These are phyloP conservation scores for Remorina albescens DNA, from an alignment of 2,797 vertebrate species.

Conservation along the genomic window DNA sequence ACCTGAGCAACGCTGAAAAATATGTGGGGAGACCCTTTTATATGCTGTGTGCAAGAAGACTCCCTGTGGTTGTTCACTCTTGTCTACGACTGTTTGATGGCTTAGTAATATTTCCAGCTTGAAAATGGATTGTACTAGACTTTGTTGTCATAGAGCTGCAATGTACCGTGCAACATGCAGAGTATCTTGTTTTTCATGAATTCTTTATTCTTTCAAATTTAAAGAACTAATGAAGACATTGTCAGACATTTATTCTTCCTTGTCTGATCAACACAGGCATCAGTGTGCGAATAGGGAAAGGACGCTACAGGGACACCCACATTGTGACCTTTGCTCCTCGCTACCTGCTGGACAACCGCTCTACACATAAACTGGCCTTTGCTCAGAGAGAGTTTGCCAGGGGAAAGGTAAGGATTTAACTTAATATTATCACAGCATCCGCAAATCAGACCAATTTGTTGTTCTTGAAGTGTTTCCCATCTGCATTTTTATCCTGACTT, in stretches of 20 bases:
- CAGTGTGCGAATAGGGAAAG: slow-evolving; percentile 95
- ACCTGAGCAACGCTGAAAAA: too few relatives aligned
- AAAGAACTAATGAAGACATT: neutral
- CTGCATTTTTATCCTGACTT: slow-evolving; percentile 9
- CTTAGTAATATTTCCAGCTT: too few relatives aligned
- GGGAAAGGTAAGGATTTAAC: slow-evolving; percentile 88
- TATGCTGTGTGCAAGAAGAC: too few relatives aligned
- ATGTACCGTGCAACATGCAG: too few relatives aligned
- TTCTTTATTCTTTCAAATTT: neutral
- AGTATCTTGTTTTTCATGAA: too few relatives aligned
- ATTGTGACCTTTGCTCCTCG: slow-evolving; percentile 97
- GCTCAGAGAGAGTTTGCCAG: slow-evolving; percentile 95
- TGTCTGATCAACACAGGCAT: slow-evolving; percentile 86
- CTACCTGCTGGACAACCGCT: slow-evolving; percentile 95
- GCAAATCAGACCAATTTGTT: neutral
- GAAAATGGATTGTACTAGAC: too few relatives aligned
- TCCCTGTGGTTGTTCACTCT: too few relatives aligned
- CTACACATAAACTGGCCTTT: slow-evolving; percentile 93
- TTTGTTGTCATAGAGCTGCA: too few relatives aligned
- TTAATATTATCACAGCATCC: neutral
- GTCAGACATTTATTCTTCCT: neutral
- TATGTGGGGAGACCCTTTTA: too few relatives aligned
- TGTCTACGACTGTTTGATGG: too few relatives aligned
- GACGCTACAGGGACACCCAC: slow-evolving; percentile 94
- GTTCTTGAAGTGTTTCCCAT: neutral